Base-by-base conservation (phyloP, 2,113 vertebrate genomes). In the Ophthalmolycus amberensis region DNA sequence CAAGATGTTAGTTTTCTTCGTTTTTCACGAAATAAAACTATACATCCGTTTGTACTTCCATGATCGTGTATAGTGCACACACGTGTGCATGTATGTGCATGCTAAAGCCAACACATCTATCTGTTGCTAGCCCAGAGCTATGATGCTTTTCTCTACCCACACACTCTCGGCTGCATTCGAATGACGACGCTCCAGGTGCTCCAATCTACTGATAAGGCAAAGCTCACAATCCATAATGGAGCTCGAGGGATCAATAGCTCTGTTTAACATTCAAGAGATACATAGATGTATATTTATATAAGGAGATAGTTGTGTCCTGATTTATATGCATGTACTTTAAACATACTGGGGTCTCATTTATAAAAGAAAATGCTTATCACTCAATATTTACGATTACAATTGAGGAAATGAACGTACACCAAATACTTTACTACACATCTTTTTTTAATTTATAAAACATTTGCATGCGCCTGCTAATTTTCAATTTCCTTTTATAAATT, bases 201-300 rank as follows among this genome's bases (percentile, higher is more conserved):
- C 75, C 79, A 88, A 89, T 94, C 89, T 91, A 92, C 89, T 87
- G 93, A 95, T 93, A 94, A 92, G 71, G 85, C 75, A 88, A 92
- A 93, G 89, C 90, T 92, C 85, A 92, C 93, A 93, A 95, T 93
- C 92, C 88, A 93, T 92, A 84, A 92, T 91, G 77, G 50, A 82
- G 87, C 85, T 94, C 18, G 52, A 75, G 80, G 90, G 85, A 72
- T 89, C 81, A 92, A 71, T 78, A 84, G 80, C 84, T 87, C 74
- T 86, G 79, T 93, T 94, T 91, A 92, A 85, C 76, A 81, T 84
- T 86, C 77, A 86, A 11, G 82, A 72, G 85, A 91, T 82, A 73
- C 60, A 88, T 85, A 85, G 44, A 68, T 73, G 52, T 50, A 40
- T 42, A 71, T 73, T 56, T 50, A 64, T 44, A 37, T 29, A 70